These are phyloP conservation scores for Drosophila pegasa DNA, from an alignment of 2,888 invertebrate genomes.

Conservation along the genomic window DNA sequence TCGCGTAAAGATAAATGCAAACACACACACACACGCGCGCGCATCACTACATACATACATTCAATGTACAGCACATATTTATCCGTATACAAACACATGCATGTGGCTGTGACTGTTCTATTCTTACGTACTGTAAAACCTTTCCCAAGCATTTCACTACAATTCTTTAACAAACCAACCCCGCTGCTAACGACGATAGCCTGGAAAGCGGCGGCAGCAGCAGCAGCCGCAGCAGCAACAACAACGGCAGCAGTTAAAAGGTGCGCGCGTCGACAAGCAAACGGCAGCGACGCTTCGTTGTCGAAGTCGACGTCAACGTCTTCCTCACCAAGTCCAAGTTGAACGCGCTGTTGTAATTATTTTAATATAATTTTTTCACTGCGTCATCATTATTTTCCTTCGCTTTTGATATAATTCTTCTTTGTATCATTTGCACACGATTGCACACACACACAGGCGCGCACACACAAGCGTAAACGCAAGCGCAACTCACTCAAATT, in stretches of 20 bases:
- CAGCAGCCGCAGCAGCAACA: slow-evolving; percentile 13
- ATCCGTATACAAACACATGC: slow-evolving; percentile 14
- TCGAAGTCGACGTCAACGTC: slow-evolving; percentile 57
- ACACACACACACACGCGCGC: slow-evolving; percentile 14
- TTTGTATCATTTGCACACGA: slow-evolving; percentile 80
- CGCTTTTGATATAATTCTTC: slow-evolving; percentile 77
- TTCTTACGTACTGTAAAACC: slow-evolving; percentile 44
- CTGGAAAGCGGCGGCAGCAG: slow-evolving; percentile 40
- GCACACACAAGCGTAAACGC: slow-evolving; percentile 29
- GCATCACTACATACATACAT: slow-evolving; percentile 3
- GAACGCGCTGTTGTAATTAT: slow-evolving; percentile 77
- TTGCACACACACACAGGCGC: slow-evolving; percentile 41
- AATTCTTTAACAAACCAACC: slow-evolving; percentile 72
- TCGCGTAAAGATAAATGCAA: slow-evolving; percentile 45
- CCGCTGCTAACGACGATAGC: slow-evolving; percentile 56
- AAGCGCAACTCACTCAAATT: slow-evolving; percentile 55
- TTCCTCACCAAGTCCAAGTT: slow-evolving; percentile 68
- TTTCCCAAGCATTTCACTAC: slow-evolving; percentile 72
- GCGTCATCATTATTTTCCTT: slow-evolving; percentile 81
- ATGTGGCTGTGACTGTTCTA: slow-evolving; percentile 12
- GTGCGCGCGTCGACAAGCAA: slow-evolving; percentile 64
- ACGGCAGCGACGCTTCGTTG: slow-evolving; percentile 53
- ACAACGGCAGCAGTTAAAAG: slow-evolving; percentile 48
- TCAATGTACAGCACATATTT: slow-evolving; percentile 7
- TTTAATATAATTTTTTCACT: slow-evolving; percentile 78